A percentile compares a stretch with the other conserved stretches of the same genome.
Evolutionary conservation across 2,797 vertebrate species (phyloP).

Genomic region (Eurystomus glaucurus): DNA sequence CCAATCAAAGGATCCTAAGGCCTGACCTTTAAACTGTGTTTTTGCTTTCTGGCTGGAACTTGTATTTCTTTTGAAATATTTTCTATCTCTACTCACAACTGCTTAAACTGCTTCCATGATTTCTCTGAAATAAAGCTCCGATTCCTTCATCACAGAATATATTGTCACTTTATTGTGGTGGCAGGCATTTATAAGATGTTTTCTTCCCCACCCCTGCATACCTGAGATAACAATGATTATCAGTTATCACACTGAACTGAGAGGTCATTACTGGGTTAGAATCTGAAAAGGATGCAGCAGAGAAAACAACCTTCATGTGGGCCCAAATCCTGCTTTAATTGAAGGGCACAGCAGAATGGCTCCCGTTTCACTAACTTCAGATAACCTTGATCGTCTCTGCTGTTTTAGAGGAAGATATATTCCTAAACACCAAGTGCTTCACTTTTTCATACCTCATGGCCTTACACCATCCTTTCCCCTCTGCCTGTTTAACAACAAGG

Average conservation of each 20-base stretch:
- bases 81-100: background rate
- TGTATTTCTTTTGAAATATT: background rate
- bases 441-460: background rate
- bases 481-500: background rate
- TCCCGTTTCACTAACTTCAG: background rate
- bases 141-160: background rate
- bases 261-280: background rate
- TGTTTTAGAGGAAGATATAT: background rate
- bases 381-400: background rate
- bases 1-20: background rate
- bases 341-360: background rate
- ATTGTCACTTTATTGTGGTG: background rate
- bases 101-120: background rate
- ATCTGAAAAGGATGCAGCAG: background rate
- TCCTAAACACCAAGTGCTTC: fast-evolving
- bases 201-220: background rate
- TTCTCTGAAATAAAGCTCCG: background rate
- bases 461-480: background rate
- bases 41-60: background rate
- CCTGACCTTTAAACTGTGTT: background rate
- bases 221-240: background rate
- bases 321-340: background rate
- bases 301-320: background rate
- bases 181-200: background rate
- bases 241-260: background rate